phyloP scores from a whole-genome alignment of 2,888 invertebrate species.

The Hypselothyrea guttata region DNA sequence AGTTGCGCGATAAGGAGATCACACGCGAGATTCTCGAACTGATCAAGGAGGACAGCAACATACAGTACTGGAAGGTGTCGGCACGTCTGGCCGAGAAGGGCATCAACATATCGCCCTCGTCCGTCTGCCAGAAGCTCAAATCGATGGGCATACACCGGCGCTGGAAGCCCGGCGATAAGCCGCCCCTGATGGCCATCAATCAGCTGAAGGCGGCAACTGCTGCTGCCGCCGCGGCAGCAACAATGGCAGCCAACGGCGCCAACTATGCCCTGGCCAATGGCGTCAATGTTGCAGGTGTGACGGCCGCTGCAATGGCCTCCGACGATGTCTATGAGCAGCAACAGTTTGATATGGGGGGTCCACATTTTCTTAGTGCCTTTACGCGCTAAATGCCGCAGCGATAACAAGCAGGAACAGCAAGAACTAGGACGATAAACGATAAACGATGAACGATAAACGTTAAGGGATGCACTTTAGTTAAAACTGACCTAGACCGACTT shows the following conservation, averaged over 20 bases:
- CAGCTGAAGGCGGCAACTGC: conserved; percentile 71
- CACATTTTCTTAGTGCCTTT: conserved; percentile 82
- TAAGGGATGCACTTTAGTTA: too few species aligned
- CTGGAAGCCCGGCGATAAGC: conserved; percentile 82
- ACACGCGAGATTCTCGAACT: conserved; percentile 81
- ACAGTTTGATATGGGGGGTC: conserved; percentile 80
- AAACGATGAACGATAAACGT: conserved; percentile 7
- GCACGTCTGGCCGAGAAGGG: conserved; percentile 81
- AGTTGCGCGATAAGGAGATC: conserved; percentile 79
- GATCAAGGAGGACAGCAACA: conserved; percentile 81
- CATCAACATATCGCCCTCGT: conserved; percentile 81
- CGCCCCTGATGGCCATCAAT: conserved; percentile 78
- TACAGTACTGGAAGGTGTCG: conserved; percentile 82
- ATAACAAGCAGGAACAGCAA: too few species aligned
- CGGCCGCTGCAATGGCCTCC: conserved; percentile 35
- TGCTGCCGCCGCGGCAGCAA: conserved; percentile 50
- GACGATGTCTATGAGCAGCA: conserved; percentile 78
- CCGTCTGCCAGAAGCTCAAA: conserved; percentile 81
- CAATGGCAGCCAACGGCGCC: conserved; percentile 43
- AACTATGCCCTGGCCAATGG: conserved; percentile 44
- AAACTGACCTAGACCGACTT: neutral
- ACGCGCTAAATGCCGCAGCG: conserved; percentile 64
- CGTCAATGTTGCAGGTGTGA: conserved; percentile 15
- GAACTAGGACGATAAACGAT: conserved; percentile 1
- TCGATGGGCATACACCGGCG: conserved; percentile 82